Evolutionary conservation across 2,888 invertebrate genomes (phyloP).

Genomic region (Antitype chi): DNA sequence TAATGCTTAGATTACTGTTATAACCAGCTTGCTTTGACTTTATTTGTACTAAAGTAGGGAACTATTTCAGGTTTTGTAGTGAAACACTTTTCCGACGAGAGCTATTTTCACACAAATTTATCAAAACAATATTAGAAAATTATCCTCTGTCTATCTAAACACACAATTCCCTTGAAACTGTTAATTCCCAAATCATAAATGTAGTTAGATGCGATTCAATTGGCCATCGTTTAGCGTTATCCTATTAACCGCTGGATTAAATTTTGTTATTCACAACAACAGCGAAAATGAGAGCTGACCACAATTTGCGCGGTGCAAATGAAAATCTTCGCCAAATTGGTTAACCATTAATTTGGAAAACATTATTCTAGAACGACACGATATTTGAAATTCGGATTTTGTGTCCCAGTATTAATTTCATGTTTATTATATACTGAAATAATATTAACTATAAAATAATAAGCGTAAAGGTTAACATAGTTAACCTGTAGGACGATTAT

Average conservation of each 20-base stretch:
- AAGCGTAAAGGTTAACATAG: background rate
- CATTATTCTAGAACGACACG: slow-evolving; percentile 66
- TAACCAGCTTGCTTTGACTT: background rate
- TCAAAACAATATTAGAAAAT: slow-evolving; percentile 11
- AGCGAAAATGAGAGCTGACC: slow-evolving; percentile 83
- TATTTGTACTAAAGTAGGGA: background rate
- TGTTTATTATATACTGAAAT: slow-evolving; percentile 13
- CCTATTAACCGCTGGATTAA: slow-evolving; percentile 75
- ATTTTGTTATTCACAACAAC: slow-evolving; percentile 78
- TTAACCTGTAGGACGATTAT: background rate
- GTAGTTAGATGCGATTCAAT: slow-evolving; percentile 59
- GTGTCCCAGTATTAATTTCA: slow-evolving; percentile 21
- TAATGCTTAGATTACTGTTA: slow-evolving; percentile 47
- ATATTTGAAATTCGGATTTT: slow-evolving; percentile 44
- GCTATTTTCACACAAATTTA: background rate
- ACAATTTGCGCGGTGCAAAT: slow-evolving; percentile 86
- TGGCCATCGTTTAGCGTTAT: slow-evolving; percentile 74
- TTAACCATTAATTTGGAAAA: slow-evolving; percentile 81
- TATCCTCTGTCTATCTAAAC: background rate
- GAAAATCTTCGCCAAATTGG: slow-evolving; percentile 86
- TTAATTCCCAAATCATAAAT: slow-evolving; percentile 37
- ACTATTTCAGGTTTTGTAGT: too few species aligned
- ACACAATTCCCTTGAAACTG: slow-evolving; percentile 6
- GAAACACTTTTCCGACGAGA: background rate
- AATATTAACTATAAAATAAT: too few species aligned